phyloP scores from a whole-genome alignment of 2,113 vertebrate species.

The Takifugu bimaculatus region DNA sequence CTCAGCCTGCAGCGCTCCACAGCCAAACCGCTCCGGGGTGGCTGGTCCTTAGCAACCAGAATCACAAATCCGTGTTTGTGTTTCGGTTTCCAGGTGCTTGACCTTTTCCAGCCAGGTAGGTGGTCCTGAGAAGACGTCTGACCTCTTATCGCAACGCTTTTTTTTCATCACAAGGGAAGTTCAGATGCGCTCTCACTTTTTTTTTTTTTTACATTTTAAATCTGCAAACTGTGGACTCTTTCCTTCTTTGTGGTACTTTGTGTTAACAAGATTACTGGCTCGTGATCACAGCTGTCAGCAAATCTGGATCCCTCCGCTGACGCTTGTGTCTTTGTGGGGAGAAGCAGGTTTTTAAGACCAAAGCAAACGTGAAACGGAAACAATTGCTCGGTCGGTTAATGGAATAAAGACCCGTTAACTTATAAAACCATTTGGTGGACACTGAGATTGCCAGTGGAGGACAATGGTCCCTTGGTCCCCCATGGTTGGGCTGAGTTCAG shows the following conservation, averaged over 20 bases:
- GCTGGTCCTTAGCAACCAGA: constrained; percentile 59
- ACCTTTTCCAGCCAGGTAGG: constrained; percentile 67
- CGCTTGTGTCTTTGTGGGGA: constrained; percentile 81
- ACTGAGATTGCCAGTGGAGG: constrained; percentile 5
- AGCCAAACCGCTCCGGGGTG: constrained; percentile 31
- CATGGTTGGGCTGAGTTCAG: constrained; percentile 30
- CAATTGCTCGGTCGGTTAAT: constrained; percentile 49
- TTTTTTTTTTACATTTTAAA: constrained; percentile 18
- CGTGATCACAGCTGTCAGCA: constrained; percentile 85
- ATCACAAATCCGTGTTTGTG: constrained; percentile 54
- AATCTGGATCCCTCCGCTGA: constrained; percentile 84
- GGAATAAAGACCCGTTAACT: constrained; percentile 1
- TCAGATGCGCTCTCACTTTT: constrained; percentile 58
- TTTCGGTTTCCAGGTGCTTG: constrained; percentile 71
- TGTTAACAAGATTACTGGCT: constrained; percentile 84
- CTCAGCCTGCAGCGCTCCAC: constrained; percentile 3
- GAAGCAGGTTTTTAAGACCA: constrained; percentile 82
- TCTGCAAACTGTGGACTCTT: constrained; percentile 68
- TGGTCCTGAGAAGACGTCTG: constrained; percentile 67
- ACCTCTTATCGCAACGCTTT: constrained; percentile 80
- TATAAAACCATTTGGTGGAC: constrained; percentile 2
- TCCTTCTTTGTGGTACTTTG: constrained; percentile 79
- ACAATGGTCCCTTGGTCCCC: constrained; percentile 35
- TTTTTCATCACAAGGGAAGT: constrained; percentile 85
- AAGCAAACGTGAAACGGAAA: constrained; percentile 82